Evolutionary conservation across 2,888 invertebrate genomes (phyloP), one percentile per base, ranked within the genome.

Genomic region (Apotomis turbidana): DNA sequence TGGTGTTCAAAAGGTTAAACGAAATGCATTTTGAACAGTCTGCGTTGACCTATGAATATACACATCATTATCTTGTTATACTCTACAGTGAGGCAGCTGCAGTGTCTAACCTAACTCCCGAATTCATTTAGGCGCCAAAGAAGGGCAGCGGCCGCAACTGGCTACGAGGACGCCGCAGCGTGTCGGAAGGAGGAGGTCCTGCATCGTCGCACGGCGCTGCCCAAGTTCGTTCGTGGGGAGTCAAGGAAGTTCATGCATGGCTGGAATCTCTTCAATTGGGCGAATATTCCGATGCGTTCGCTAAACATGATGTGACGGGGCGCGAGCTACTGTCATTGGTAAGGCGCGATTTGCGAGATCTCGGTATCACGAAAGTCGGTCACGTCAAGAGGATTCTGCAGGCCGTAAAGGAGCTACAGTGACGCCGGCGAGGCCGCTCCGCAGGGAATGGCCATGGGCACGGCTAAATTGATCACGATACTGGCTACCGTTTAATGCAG

Each of bases 311-410:
- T 90, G 97, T 99, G 81, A 95, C 98, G 49, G 99, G 99, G 1
- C 94, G 97, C 51, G 99, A 99, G 85, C 94, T 99, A 46, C 94
- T 98, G 4, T 96, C 97, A 0, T 91, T 99, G 71, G 98, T 98
- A 3, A 94, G 98, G 67, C 94, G 98, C 13, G 97, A 98, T 87
- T 94, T 97, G 4, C 96, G 98, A 86, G 99, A 99, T 78, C 94
- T 99, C 60, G 99, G 99, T 8, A 96, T 99, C 68, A 96, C 96
- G 9, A 99, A 99, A 93, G 97, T 99, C 66, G 99, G 99, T 0
- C 99, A 99, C 87, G 96, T 99, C 46, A 99, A 99, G 91, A 95
- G 99, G 83, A 97, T 99, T 78, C 95, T 98, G 76, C 97, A 98
- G 87, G 98, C 97, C 36, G 97, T 98, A 75, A 97, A 97, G 90